Percentiles rank a stretch among this genome's conserved stretches.
phyloP scores from a whole-genome alignment of 2,113 vertebrate genomes.

The Cynoglossus semilaevis region DNA sequence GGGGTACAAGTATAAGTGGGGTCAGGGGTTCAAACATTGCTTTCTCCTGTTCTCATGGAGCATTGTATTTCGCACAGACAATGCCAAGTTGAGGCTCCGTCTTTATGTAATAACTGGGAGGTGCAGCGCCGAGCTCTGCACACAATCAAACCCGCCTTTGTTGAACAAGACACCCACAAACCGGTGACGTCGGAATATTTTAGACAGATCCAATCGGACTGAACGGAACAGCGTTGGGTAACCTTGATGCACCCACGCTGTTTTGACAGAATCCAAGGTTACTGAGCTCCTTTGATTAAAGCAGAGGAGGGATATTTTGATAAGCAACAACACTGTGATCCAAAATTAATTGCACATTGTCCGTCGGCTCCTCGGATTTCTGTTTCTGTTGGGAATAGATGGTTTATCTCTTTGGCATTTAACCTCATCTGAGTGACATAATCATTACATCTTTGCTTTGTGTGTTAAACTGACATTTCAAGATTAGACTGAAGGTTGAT shows the following conservation, averaged over 20 bases:
- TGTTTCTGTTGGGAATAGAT: constrained; percentile 26
- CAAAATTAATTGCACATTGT: constrained; percentile 61
- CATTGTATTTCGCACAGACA: constrained; percentile 15
- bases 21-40: constrained; percentile 54
- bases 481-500: constrained; percentile 1
- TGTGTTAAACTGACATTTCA: background rate
- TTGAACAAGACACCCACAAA: constrained; percentile 63
- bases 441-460: constrained; percentile 4
- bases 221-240: constrained; percentile 57
- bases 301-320: constrained; percentile 69
- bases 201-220: constrained; percentile 46
- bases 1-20: constrained; percentile 39
- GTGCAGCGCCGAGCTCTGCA: constrained; percentile 52
- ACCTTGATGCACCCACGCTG: constrained; percentile 63
- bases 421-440: constrained; percentile 12
- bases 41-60: constrained; percentile 64
- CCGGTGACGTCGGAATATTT: constrained; percentile 57
- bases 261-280: constrained; percentile 78
- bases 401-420: constrained; percentile 2
- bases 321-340: constrained; percentile 58
- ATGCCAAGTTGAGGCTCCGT: constrained; percentile 56
- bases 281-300: constrained; percentile 71
- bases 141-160: constrained; percentile 68
- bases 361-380: constrained; percentile 41
- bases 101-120: constrained; percentile 60